Percentiles rank a stretch among this genome's conserved stretches.
phyloP scores from a whole-genome alignment of 2,797 vertebrate species.

The Mormyrus hasselquistii region DNA sequence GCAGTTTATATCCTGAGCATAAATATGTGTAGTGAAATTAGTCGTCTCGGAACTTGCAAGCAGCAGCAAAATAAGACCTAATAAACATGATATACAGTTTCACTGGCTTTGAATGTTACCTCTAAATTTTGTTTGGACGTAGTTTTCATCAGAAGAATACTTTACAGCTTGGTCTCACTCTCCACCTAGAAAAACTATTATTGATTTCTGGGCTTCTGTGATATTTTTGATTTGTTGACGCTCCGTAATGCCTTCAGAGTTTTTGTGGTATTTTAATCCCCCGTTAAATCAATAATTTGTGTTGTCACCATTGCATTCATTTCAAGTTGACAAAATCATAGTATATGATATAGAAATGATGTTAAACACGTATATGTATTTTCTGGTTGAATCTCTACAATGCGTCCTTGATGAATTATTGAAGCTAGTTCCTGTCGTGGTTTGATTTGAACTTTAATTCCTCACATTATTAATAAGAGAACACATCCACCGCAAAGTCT shows the following conservation, averaged over 20 bases:
- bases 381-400: not conserved
- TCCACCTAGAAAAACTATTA: not conserved
- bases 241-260: not conserved
- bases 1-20: not conserved
- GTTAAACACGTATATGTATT: not conserved
- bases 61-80: not conserved
- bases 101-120: not conserved
- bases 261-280: slow-evolving; percentile 5
- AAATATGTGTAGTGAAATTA: not conserved
- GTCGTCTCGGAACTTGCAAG: not conserved
- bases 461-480: not conserved
- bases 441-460: slow-evolving; percentile 14
- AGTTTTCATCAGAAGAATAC: not conserved
- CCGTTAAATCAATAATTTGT: not conserved
- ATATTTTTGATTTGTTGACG: not conserved
- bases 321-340: not conserved
- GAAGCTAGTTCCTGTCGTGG: not conserved
- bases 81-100: not conserved
- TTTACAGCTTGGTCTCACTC: not conserved
- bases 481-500: not conserved
- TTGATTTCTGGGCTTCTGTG: not conserved
- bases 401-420: not conserved
- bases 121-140: not conserved
- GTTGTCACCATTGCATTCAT: not conserved
- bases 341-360: not conserved